A percentile compares a stretch with the other conserved stretches of the same genome.
Evolutionary conservation across 2,888 invertebrate species (phyloP).

Genomic region (Drosophila ochracea): DNA sequence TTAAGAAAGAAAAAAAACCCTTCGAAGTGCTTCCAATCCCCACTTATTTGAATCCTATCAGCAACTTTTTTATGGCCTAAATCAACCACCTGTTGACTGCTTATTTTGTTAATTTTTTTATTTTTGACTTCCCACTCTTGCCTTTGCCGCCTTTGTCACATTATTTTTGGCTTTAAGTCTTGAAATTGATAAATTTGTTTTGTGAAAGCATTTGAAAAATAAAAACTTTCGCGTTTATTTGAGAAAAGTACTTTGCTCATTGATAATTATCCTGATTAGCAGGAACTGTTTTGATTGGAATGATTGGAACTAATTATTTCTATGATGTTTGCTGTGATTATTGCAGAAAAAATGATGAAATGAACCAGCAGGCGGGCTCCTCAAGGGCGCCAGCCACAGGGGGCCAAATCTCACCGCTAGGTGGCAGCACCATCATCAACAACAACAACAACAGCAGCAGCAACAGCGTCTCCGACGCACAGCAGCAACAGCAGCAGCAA

Average conservation of each 20-base stretch:
- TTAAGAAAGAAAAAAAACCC: background rate
- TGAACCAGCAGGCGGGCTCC: constrained; percentile 86
- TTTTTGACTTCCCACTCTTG: background rate
- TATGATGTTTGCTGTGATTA: constrained; percentile 37
- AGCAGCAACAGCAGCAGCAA: constrained; percentile 70
- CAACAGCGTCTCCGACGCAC: constrained; percentile 71
- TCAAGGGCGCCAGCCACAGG: constrained; percentile 86
- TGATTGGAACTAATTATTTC: constrained; percentile 32
- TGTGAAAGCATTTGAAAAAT: constrained; percentile 17
- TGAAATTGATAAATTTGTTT: constrained; percentile 2
- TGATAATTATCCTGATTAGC: background rate
- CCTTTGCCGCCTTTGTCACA: constrained; percentile 1
- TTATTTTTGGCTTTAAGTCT: background rate
- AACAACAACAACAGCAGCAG: constrained; percentile 67
- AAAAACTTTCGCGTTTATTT: constrained; percentile 32
- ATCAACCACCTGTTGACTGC: constrained; percentile 8
- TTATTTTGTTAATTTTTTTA: too few species aligned
- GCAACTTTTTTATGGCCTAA: background rate
- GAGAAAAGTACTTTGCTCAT: background rate
- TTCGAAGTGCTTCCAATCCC: background rate
- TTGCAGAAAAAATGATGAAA: constrained; percentile 85
- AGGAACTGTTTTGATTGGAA: background rate
- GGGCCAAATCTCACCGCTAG: constrained; percentile 86
- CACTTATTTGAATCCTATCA: background rate
- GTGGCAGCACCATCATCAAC: constrained; percentile 82